Evolutionary conservation across 2,888 invertebrate species (phyloP).

Genomic region (Brenthis daphne): DNA sequence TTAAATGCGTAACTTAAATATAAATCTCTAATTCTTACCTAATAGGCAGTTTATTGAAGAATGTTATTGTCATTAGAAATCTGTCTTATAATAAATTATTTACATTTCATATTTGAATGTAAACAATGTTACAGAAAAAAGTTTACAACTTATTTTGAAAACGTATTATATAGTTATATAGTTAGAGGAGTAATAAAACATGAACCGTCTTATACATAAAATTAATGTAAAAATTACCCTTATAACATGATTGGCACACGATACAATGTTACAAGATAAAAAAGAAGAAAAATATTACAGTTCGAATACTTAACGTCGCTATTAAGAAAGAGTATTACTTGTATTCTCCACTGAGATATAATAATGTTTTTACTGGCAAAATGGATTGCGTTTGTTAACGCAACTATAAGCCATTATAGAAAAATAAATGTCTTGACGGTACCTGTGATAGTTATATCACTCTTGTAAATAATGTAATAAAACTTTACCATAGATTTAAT

Average conservation of each 20-base stretch:
- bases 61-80: conserved; percentile 49
- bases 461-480: conserved; percentile 7
- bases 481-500: background rate
- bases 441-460: background rate
- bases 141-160: conserved; percentile 5
- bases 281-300: background rate
- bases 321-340: conserved; percentile 30
- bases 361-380: background rate
- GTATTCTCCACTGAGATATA: conserved; percentile 25
- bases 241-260: conserved; percentile 37
- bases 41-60: conserved; percentile 47
- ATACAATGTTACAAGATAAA: conserved; percentile 24
- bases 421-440: background rate
- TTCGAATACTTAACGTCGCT: conserved; percentile 8
- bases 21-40: conserved; percentile 40
- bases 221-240: conserved; percentile 19
- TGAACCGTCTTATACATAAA: conserved; percentile 15
- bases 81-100: conserved; percentile 36
- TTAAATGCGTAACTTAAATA: conserved; percentile 73
- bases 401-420: too few relatives aligned
- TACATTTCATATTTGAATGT: conserved; percentile 50
- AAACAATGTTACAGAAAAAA: conserved; percentile 21
- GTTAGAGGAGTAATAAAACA: conserved; percentile 13
- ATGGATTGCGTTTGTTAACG: too few relatives aligned
- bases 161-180: background rate